Conservation (phyloP, 2,113 vertebrate species). For the Fregata magnificens region DNA sequence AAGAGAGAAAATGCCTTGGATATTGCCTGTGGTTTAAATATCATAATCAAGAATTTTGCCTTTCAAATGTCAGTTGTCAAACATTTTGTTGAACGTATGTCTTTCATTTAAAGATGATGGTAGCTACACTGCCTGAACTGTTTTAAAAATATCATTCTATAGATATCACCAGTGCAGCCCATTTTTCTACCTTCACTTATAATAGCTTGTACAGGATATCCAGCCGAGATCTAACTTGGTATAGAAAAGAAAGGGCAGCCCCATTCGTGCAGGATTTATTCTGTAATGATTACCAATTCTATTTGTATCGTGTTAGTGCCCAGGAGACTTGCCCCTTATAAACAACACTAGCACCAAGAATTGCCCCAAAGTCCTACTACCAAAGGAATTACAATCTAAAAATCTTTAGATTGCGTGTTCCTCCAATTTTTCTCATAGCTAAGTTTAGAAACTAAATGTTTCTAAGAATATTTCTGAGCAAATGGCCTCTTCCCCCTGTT, state of each 20-base stretch:
- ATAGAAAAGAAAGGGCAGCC: background rate
- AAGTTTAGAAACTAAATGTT: background rate
- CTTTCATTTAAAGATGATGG: background rate
- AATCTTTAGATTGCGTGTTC: accelerated
- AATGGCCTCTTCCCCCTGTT: background rate
- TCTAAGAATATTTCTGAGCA: background rate
- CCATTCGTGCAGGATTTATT: background rate
- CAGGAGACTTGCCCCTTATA: background rate
- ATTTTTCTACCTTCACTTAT: background rate
- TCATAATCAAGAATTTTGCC: slow-evolving; percentile 4
- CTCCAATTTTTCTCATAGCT: background rate
- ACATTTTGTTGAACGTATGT: background rate
- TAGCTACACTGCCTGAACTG: background rate
- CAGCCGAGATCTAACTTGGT: background rate
- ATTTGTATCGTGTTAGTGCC: background rate
- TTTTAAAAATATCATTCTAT: background rate
- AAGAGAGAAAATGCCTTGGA: background rate
- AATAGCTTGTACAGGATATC: background rate
- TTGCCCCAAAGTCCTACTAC: background rate
- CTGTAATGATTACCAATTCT: background rate
- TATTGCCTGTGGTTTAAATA: background rate
- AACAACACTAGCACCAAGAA: background rate
- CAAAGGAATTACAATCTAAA: background rate
- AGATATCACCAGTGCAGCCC: background rate
- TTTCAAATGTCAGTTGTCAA: slow-evolving; percentile 27